Base-by-base conservation (phyloP, 2,888 invertebrate species). In the Agriotes lineatus region DNA sequence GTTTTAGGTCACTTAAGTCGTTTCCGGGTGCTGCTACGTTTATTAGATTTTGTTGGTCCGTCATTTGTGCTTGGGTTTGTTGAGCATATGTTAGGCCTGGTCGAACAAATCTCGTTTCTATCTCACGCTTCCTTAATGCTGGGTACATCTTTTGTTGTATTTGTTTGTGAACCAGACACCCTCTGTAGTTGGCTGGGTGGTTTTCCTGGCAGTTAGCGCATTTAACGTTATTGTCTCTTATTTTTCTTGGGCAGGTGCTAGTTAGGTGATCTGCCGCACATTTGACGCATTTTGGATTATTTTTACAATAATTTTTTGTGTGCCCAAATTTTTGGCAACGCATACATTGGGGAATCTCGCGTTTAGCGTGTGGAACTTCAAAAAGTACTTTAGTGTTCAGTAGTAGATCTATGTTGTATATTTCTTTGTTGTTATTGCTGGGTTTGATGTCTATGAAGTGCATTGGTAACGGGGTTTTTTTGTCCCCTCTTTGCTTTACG, bases 131-230 rank as follows among this genome's bases (percentile, higher is more conserved):
- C 16, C 58, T 12, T 42, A 58, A 16, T 39, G 42, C 22, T 22
- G 58, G 42, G 14, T 25, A 58, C n/a, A n/a, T n/a, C n/a, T n/a
- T n/a, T n/a, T n/a, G n/a, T n/a, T n/a, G n/a, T n/a, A n/a, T n/a
- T n/a, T 66, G 42, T 66, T 71, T 65, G 19, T 39, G 16, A 6
- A 67, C 45, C 1, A 25, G n/a, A 39, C 69, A 72, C n/a, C 70
- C 66, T 42, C 62, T 70, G 25, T 72, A 71, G 18, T 52, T 72
- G 6, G 70, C 64, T n/a, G 56, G 69, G 37, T 71, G 67, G 16
- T 61, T 50, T 16, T 60, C 62, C 1, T 56, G 22, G 19, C 70
- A 72, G 10, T 62, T 50, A 3, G 22, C 48, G 25, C 67, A 71
- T 16, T 45, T 73, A 2, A 67, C 71, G 10, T 62, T 33, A 16